Evolutionary conservation across 2,888 invertebrate species (phyloP).

Genomic region (Drosophila rellima): DNA sequence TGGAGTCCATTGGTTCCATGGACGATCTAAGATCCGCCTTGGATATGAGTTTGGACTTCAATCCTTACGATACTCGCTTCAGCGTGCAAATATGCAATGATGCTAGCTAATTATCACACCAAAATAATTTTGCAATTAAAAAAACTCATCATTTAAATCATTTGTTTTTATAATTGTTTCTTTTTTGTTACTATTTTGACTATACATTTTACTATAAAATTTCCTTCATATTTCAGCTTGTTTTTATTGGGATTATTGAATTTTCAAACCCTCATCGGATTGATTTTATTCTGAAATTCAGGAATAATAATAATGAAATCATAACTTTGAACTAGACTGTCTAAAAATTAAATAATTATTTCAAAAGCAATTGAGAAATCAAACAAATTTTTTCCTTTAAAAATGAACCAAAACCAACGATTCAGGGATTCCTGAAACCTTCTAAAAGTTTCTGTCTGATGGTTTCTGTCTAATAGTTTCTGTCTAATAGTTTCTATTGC

Average conservation of each 20-base stretch:
- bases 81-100: slow-evolving; percentile 12
- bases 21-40: slow-evolving; percentile 29
- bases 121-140: not conserved
- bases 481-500: not conserved
- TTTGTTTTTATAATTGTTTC: not conserved
- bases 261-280: too few species aligned
- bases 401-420: not conserved
- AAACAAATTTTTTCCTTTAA: not conserved
- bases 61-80: slow-evolving; percentile 63
- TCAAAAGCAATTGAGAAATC: not conserved
- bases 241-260: too few species aligned
- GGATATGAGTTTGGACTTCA: slow-evolving; percentile 57
- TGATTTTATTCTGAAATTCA: too few species aligned
- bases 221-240: too few species aligned
- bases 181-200: too few species aligned
- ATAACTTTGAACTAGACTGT: too few species aligned
- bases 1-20: slow-evolving; percentile 6
- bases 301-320: too few species aligned
- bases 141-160: not conserved
- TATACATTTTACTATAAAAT: too few species aligned
- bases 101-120: not conserved
- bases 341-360: too few species aligned
- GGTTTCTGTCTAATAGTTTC: not conserved
- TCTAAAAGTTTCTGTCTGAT: not conserved
- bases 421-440: not conserved